Conservation (phyloP, 2,113 vertebrate species). For the Pterocles burchelli region DNA sequence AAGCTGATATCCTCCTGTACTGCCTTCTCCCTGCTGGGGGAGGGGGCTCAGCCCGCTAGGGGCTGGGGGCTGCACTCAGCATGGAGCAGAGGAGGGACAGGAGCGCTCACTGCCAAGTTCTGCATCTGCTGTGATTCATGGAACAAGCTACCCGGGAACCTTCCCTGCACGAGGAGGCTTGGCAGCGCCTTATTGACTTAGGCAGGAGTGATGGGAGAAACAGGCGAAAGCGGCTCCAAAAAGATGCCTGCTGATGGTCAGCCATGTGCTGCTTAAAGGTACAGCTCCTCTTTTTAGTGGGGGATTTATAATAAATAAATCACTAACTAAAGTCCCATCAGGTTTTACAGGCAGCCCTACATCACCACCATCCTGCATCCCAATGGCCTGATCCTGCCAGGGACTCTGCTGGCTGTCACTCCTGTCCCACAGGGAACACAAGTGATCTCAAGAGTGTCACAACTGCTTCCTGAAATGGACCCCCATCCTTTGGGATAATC, state of each 20-base stretch:
- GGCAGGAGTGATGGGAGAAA: slow-evolving; percentile 66
- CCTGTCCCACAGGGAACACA: neutral
- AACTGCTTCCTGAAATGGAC: neutral
- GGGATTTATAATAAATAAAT: neutral
- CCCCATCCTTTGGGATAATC: neutral
- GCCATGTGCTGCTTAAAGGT: slow-evolving; percentile 45
- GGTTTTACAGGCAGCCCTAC: neutral
- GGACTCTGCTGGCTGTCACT: neutral
- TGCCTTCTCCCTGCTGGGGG: slow-evolving; percentile 81
- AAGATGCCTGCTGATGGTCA: slow-evolving; percentile 44
- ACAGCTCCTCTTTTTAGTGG: slow-evolving; percentile 9
- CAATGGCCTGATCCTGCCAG: neutral
- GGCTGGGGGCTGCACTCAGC: slow-evolving; percentile 76
- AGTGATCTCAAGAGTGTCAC: neutral
- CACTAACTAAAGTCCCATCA: neutral
- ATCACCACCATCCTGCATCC: neutral
- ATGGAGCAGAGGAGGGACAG: slow-evolving; percentile 74
- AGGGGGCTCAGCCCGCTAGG: slow-evolving; percentile 75
- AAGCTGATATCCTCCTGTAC: slow-evolving; percentile 87
- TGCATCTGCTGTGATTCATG: slow-evolving; percentile 81
- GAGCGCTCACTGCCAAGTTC: slow-evolving; percentile 73
- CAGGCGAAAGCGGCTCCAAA: slow-evolving; percentile 23
- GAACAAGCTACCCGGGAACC: slow-evolving; percentile 71
- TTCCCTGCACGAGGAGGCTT: slow-evolving; percentile 39
- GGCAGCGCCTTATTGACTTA: slow-evolving; percentile 62